Base-by-base conservation (phyloP, 2,888 invertebrate species). In the Tetranychus truncatus region DNA sequence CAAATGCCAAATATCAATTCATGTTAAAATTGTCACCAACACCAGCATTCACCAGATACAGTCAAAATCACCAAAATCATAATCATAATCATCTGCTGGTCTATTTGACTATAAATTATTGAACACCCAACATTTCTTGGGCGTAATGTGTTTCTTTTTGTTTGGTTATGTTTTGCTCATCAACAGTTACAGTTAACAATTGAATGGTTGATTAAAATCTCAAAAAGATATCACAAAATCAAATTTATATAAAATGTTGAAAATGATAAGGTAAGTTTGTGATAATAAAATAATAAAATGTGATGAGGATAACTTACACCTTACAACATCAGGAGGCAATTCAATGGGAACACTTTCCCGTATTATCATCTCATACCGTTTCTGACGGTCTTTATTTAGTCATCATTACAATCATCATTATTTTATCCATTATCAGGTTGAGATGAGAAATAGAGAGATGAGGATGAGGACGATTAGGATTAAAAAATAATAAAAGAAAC, bases 261-360 rank as follows among this genome's bases (percentile, higher is more conserved):
- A 69, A n/a, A 11, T 18, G 20, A 20, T 24, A 69, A 18, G n/a
- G 8, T 69, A 5, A 11, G 21, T n/a, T 69, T 69, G 20, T 20
- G 20, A 69, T 11, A n/a, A 21, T 69, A 24, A 20, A 69, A 69
- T 24, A 6, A 69, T 20, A 24, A 69, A 11, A 21, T 18, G 6
- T 69, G 69, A 69, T 24, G 18, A 20, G 66, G 18, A 18, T 21
- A 44, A 78, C 83, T 84, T 86, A 92, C 92, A 91, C 88, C 94
- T 88, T 80, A 91, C 89, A 81, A 95, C 94, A 85, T 91, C 93
- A 80, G 92, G 91, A 78, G 93, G 93, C 81, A 93, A 85, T 83
- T 92, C 92, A 78, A 88, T 84, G 3, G 95, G 95, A 83, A 91
- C 89, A 84, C 91, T 94, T 85, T 94, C 94, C 80, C 92, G 88